A percentile compares a stretch with the other conserved stretches of the same genome.
These are phyloP conservation scores for Cichlasoma orientale DNA, from an alignment of 2,797 vertebrate genomes.

Conservation along the genomic window DNA sequence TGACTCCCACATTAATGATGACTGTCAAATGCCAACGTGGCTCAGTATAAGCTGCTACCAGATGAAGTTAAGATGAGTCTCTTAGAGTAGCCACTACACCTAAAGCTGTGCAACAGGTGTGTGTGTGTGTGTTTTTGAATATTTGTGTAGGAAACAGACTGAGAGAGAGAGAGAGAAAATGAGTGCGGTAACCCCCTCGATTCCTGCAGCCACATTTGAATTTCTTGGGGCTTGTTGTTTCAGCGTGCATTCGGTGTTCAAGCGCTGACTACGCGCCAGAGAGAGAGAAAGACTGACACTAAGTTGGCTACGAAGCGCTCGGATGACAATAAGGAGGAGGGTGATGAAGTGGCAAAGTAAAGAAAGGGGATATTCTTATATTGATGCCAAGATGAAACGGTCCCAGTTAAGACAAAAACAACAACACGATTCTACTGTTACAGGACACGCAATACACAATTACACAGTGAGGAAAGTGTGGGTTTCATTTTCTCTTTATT, in stretches of 20 bases:
- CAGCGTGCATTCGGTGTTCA: conserved; percentile 64
- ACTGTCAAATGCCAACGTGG: conserved; percentile 63
- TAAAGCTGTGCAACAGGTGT: conserved; percentile 64
- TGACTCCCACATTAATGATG: conserved; percentile 59
- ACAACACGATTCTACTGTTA: conserved; percentile 24
- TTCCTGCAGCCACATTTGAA: conserved; percentile 66
- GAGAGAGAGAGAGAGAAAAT: conserved; percentile 28
- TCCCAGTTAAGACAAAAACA: conserved; percentile 26
- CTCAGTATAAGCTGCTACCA: conserved; percentile 41
- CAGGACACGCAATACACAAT: neutral
- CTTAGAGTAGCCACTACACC: conserved; percentile 19
- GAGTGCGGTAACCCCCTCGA: conserved; percentile 30
- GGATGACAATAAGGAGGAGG: conserved; percentile 11
- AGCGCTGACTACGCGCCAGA: conserved; percentile 25
- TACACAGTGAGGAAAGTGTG: conserved; percentile 14
- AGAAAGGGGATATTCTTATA: conserved; percentile 34
- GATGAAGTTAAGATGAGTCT: conserved; percentile 49
- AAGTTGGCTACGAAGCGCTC: conserved; percentile 54
- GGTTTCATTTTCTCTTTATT: neutral
- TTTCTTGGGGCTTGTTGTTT: conserved; percentile 78
- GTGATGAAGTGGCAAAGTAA: conserved; percentile 29
- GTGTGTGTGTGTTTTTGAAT: conserved; percentile 41
- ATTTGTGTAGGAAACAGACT: conserved; percentile 50
- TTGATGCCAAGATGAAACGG: conserved; percentile 22
- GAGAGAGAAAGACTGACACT: conserved; percentile 52